phyloP scores from a whole-genome alignment of 2,888 invertebrate species.

The Caenorhabditis wallacei region DNA sequence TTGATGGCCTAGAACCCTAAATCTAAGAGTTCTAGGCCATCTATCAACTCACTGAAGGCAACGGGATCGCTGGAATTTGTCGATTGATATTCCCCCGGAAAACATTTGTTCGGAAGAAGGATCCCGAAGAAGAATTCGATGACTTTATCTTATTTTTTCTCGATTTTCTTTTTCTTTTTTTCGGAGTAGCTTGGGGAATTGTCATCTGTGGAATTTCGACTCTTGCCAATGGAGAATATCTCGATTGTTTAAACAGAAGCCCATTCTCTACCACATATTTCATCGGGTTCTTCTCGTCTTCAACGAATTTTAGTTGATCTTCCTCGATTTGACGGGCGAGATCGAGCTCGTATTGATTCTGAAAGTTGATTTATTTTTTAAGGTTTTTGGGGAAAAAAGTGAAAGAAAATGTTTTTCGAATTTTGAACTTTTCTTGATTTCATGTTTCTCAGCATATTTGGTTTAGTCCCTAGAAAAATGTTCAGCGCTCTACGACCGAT shows the following conservation, averaged over 20 bases:
- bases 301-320: conserved; percentile 64
- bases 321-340: conserved; percentile 62
- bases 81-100: conserved; percentile 61
- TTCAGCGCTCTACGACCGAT: no score
- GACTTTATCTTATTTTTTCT: conserved; percentile 29
- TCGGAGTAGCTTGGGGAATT: neutral
- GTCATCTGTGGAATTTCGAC: conserved; percentile 44
- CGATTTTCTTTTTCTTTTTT: conserved; percentile 30
- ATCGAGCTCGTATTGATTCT: conserved; percentile 57
- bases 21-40: neutral
- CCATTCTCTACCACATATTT: conserved; percentile 65
- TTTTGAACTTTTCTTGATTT: no score
- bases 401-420: no score
- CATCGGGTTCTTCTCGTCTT: conserved; percentile 62
- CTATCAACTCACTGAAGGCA: conserved; percentile 40
- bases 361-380: neutral
- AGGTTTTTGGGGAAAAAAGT: no score
- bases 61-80: conserved; percentile 57
- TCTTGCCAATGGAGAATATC: conserved; percentile 53
- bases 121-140: neutral
- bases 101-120: conserved; percentile 47
- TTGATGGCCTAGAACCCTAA: conserved; percentile 4
- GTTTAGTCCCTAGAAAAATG: no score
- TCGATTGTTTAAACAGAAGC: conserved; percentile 53
- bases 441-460: no score